Percentiles rank a stretch among this genome's conserved stretches.
Conservation (phyloP, 2,888 invertebrate species). For the Aphrophora alni region DNA sequence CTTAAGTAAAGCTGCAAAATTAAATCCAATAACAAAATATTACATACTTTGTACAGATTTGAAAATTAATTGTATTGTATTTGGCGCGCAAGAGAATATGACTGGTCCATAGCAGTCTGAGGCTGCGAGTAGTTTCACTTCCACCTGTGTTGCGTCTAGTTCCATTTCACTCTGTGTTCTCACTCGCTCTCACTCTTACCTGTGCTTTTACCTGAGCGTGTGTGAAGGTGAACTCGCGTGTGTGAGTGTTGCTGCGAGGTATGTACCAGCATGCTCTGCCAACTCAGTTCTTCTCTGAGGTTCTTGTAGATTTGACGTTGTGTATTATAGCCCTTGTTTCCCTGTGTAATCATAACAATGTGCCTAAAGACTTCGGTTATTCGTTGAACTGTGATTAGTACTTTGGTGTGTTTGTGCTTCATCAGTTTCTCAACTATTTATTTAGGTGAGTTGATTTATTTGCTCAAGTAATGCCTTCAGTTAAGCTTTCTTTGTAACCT, state of each 20-base stretch:
- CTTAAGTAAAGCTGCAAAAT: no score
- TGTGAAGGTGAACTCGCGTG: conserved; percentile 12
- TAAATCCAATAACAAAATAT: no score
- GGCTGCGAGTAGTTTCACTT: conserved; percentile 16
- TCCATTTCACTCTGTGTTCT: conserved; percentile 24
- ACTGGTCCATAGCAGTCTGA: neutral
- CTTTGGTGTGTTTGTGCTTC: neutral
- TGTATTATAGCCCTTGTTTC: neutral
- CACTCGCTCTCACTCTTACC: conserved; percentile 34
- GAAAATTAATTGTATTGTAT: neutral
- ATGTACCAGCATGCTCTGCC: conserved; percentile 30
- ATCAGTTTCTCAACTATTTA: neutral
- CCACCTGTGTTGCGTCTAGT: conserved; percentile 20
- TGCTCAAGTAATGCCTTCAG: neutral
- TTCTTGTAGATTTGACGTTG: neutral
- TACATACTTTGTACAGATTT: no score
- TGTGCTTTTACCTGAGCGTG: conserved; percentile 30
- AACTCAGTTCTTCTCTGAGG: conserved; percentile 26
- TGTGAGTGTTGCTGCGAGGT: conserved; percentile 2
- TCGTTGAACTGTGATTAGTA: neutral
- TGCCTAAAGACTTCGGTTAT: neutral
- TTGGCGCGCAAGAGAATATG: conserved; percentile 10
- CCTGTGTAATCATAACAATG: neutral
- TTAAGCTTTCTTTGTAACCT: neutral
- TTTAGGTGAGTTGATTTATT: neutral